These are phyloP conservation scores for Anniella stebbinsi DNA, from an alignment of 2,797 vertebrate genomes.

Conservation along the genomic window DNA sequence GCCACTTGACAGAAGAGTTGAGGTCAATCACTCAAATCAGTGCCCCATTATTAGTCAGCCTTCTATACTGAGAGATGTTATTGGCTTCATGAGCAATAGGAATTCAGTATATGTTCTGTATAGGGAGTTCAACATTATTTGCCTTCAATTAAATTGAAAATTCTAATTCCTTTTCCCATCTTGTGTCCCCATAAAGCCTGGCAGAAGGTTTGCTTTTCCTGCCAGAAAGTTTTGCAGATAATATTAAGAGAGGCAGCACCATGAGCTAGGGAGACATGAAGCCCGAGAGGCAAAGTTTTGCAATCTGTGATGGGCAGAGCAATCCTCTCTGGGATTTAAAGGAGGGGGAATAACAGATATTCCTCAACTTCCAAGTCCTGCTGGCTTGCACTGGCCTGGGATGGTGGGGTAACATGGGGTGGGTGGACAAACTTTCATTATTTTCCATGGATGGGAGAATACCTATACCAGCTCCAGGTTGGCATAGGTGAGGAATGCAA, in stretches of 20 bases:
- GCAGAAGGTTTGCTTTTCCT: too few species aligned
- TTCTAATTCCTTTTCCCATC: not conserved
- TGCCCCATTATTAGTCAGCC: slow-evolving; percentile 11
- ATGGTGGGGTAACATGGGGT: too few species aligned
- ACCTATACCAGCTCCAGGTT: too few species aligned
- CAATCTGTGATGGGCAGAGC: not conserved
- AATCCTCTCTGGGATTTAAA: too few species aligned
- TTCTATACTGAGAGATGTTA: not conserved
- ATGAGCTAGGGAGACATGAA: not conserved
- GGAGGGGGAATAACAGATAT: too few species aligned
- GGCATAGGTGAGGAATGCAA: not conserved
- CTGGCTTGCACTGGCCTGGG: too few species aligned
- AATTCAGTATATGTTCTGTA: slow-evolving; percentile 16
- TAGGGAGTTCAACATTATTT: slow-evolving; percentile 12
- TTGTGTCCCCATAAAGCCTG: not conserved
- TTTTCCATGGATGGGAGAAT: too few species aligned
- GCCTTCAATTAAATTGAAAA: not conserved
- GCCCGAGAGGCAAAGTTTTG: not conserved
- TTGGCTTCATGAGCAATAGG: not conserved
- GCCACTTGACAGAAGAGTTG: slow-evolving; percentile 11
- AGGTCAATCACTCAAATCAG: slow-evolving; percentile 8
- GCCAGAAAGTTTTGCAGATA: not conserved
- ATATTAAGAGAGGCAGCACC: not conserved
- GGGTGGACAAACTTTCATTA: too few species aligned
- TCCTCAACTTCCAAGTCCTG: too few species aligned